Evolutionary conservation across 2,797 vertebrate species (phyloP).

Genomic region (Harpagifer antarcticus): DNA sequence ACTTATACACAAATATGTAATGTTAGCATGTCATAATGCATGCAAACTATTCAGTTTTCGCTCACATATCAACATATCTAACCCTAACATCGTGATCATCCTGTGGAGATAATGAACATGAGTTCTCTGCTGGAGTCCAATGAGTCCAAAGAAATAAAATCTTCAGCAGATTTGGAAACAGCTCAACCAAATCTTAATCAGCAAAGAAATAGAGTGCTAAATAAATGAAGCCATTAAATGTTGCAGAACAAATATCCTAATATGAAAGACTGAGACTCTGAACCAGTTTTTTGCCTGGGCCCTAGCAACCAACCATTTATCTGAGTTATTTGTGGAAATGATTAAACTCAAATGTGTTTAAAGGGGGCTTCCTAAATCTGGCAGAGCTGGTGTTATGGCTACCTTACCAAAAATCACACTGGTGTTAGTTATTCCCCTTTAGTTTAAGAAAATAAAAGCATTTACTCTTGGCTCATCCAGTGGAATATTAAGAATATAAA

Average conservation of each 20-base stretch:
- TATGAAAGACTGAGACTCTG: neutral
- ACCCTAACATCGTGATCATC: neutral
- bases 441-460: no score
- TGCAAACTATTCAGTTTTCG: neutral
- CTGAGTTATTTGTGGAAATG: neutral
- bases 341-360: neutral
- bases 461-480: no score
- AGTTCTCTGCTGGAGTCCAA: neutral
- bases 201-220: constrained; percentile 7
- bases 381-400: no score
- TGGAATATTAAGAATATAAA: no score
- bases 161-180: neutral
- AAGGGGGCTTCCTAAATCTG: no score
- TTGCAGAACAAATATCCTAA: neutral
- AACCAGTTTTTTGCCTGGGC: neutral
- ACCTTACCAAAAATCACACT: no score
- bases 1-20: constrained; percentile 4
- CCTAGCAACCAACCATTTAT: neutral
- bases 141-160: neutral
- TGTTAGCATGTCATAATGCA: neutral
- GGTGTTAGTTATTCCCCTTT: no score
- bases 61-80: neutral
- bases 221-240: neutral
- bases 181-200: constrained; percentile 13
- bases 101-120: no score